Evolutionary conservation across 1,140 invertebrate genomes (phyloP).

Genomic region (Aphelenchoides besseyi): DNA sequence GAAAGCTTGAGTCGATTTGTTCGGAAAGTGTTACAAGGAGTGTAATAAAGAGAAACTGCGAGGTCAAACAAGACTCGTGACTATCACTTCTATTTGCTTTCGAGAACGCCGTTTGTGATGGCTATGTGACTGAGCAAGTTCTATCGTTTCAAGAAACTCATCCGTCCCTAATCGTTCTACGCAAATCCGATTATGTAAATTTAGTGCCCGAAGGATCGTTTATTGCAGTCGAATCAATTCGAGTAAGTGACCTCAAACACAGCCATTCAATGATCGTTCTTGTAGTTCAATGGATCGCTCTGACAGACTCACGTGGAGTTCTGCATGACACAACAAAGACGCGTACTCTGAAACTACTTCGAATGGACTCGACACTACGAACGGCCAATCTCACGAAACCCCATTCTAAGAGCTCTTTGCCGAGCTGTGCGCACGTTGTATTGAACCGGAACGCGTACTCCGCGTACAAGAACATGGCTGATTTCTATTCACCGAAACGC

Average conservation of each 20-base stretch:
- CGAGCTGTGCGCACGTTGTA: not conserved
- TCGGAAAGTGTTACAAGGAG: constrained; percentile 1
- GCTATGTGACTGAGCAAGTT: constrained; percentile 57
- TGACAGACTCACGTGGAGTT: not conserved
- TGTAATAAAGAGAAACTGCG: not conserved
- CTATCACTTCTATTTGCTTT: constrained; percentile 75
- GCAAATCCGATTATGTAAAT: not conserved
- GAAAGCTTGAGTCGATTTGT: not conserved
- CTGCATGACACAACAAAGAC: not conserved
- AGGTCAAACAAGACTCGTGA: not conserved
- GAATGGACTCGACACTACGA: not conserved
- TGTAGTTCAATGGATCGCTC: constrained; percentile 1
- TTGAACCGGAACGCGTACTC: not conserved
- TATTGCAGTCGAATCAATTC: not conserved
- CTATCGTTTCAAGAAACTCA: constrained; percentile 20
- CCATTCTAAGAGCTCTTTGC: not conserved
- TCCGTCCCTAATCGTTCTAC: not conserved
- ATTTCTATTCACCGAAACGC: too few species aligned
- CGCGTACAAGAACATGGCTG: too few species aligned
- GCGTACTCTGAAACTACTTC: constrained; percentile 7
- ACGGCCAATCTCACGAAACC: not conserved
- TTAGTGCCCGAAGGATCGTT: not conserved
- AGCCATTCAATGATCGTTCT: not conserved
- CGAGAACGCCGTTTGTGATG: constrained; percentile 67
- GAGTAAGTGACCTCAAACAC: not conserved